A percentile compares a stretch with the other conserved stretches of the same genome.
Evolutionary conservation across 2,888 invertebrate genomes (phyloP).

Genomic region (Drosophila borealis): DNA sequence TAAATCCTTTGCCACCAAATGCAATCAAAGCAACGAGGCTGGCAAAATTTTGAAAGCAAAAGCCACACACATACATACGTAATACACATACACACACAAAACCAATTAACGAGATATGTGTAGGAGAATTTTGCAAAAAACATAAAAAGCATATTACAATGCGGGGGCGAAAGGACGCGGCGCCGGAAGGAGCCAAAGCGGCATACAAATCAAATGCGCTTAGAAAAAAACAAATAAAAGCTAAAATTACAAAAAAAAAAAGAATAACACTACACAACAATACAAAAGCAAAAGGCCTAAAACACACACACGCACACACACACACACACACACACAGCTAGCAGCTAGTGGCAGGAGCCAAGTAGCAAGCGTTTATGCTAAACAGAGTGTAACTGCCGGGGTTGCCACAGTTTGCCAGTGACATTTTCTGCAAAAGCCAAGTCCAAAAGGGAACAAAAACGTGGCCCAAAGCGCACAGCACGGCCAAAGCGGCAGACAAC

Average conservation of each 20-base stretch:
- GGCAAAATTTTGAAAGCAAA: slow-evolving; percentile 52
- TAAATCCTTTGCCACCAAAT: slow-evolving; percentile 66
- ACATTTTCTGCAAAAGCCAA: slow-evolving; percentile 77
- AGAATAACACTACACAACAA: slow-evolving; percentile 35
- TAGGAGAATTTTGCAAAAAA: slow-evolving; percentile 37
- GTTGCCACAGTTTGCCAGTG: slow-evolving; percentile 77
- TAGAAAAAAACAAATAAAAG: slow-evolving; percentile 66
- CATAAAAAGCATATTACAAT: slow-evolving; percentile 33
- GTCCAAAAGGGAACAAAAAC: slow-evolving; percentile 57
- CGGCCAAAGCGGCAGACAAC: slow-evolving; percentile 20
- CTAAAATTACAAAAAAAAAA: slow-evolving; percentile 67
- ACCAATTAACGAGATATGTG: slow-evolving; percentile 79
- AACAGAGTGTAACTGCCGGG: slow-evolving; percentile 82
- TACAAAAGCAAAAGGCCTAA: slow-evolving; percentile 55
- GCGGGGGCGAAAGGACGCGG: neutral
- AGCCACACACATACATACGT: slow-evolving; percentile 20
- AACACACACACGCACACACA: slow-evolving; percentile 36
- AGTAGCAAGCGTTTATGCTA: slow-evolving; percentile 81
- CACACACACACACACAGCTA: slow-evolving; percentile 22
- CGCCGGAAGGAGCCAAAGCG: slow-evolving; percentile 55
- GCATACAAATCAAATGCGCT: slow-evolving; percentile 66
- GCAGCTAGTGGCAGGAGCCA: slow-evolving; percentile 63
- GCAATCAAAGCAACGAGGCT: slow-evolving; percentile 63
- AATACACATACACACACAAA: slow-evolving; percentile 45
- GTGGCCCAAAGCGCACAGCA: slow-evolving; percentile 59